phyloP scores from a whole-genome alignment of 2,113 vertebrate species.

The Carassius auratus region DNA sequence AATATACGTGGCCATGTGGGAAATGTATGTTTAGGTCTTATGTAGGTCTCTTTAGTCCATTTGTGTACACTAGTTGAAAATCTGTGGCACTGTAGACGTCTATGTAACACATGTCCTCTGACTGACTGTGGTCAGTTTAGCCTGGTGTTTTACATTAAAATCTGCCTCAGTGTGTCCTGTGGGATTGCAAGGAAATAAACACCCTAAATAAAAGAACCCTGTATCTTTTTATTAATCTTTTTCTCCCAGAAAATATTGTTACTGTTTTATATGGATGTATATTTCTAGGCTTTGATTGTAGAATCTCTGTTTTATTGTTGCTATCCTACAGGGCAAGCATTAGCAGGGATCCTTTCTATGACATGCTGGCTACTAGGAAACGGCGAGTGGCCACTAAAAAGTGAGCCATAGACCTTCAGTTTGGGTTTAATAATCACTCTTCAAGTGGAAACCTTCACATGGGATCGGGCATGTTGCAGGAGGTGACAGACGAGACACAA shows the following conservation, averaged over 20 bases:
- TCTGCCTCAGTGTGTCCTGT: slow-evolving; percentile 52
- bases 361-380: slow-evolving; percentile 98
- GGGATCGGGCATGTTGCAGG: neutral
- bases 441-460: neutral
- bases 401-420: slow-evolving; percentile 66
- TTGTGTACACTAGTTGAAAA: neutral
- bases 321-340: slow-evolving; percentile 87
- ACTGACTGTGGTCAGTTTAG: slow-evolving; percentile 60
- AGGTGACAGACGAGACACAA: neutral
- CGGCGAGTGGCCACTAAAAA: slow-evolving; percentile 96
- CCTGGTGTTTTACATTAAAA: slow-evolving; percentile 28
- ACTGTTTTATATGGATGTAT: neutral
- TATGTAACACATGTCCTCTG: slow-evolving; percentile 36
- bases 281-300: neutral
- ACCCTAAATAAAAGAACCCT: slow-evolving; percentile 19
- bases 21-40: neutral
- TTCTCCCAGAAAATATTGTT: neutral
- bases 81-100: neutral
- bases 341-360: slow-evolving; percentile 97
- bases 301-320: neutral
- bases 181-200: slow-evolving; percentile 45
- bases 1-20: neutral
- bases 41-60: neutral
- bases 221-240: neutral
- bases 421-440: neutral